Evolutionary conservation across 2,797 vertebrate genomes (phyloP), one percentile per base, ranked within the genome.

Genomic region (Manis pentadactyla): DNA sequence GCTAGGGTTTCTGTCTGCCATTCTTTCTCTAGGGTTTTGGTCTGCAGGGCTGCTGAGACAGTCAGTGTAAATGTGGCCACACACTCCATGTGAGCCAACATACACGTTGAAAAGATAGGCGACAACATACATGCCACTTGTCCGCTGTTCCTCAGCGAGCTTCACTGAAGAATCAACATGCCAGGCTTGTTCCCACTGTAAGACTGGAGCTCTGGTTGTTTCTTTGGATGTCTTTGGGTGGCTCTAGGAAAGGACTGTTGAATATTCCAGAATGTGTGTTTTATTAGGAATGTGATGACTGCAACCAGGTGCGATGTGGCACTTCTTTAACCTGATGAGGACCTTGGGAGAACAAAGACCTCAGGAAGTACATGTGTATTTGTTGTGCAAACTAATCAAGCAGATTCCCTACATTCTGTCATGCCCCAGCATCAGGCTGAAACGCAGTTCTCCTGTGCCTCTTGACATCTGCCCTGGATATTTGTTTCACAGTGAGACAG

Each of bases 1-100:
- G 34, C 3, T 46, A 91, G 79, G 13, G 18, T 92, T 91, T 83
- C 29, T 21, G 27, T 71, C 93, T 55, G 93, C 89, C 85, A 1
- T 91, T 53, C 46, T 79, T 95, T 94, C 87, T 94, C 85, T 31
- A 63, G 86, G 86, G 31, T 83, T 96, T 96, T 89, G 46, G 46
- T 64, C 89, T 34, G 75, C 93, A 78, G 64, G 71, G 31, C 66
- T 88, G 59, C 75, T 37, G 66, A 84, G 82, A 68, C 17, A 34
- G 21, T 29, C 13, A 0, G 9, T 11, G 71, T 49, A 25, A 59
- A 69, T 6, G 23, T 2, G 29, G 19, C n/a, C 55, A 21, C 0
- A 7, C 0, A 0, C 42, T 13, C 23, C 46, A 21, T 23, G 19
- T 46, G 7, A 7, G 5, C 49, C 34, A 1, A 25, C 51, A 42